Evolutionary conservation across 1,140 invertebrate species (phyloP), one percentile per base, ranked within the genome.

Genomic region (Chionoecetes opilio): DNA sequence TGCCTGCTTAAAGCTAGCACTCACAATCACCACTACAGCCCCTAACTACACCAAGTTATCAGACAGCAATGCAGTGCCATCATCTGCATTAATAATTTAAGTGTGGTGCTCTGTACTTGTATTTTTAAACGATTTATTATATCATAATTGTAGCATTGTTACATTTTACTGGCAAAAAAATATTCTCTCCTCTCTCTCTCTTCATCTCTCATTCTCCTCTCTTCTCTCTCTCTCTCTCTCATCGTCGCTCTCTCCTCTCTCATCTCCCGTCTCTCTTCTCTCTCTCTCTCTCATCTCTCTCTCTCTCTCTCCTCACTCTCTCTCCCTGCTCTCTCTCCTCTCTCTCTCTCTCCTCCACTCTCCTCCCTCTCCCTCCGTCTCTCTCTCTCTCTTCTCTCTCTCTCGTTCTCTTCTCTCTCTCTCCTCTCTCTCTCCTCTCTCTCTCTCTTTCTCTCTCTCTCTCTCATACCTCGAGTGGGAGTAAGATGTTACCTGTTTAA

Each of bases 231-330:
- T n/a, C n/a, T n/a, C n/a, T 26, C 75, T 82, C 29, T 82, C 75
- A 82, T 26, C 2, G n/a, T 82, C 75, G 21, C 75, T 82, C 75
- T 82, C 75, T 82, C 75, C 29, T n/a, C n/a, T n/a, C n/a, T n/a
- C n/a, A n/a, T n/a, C n/a, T n/a, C n/a, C n/a, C n/a, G n/a, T n/a
- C n/a, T n/a, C n/a, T n/a, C n/a, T 34, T 85, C 82, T 85, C 82
- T 85, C 82, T 85, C 82, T 85, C 82, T 85, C 82, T 85, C 82
- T 85, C 82, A n/a, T 85, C 82, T 85, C 82, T 85, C 82, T 85
- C 82, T 85, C 82, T 85, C 82, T 85, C 82, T 85, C 82, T 85
- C 82, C n/a, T n/a, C n/a, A n/a, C 82, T 85, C 82, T 85, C 82
- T 85, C 82, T 85, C 82, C n/a, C 82, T 85, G 11, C n/a, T 26